phyloP scores from a whole-genome alignment of 1,140 invertebrate genomes.

The Listronotus oregonensis region DNA sequence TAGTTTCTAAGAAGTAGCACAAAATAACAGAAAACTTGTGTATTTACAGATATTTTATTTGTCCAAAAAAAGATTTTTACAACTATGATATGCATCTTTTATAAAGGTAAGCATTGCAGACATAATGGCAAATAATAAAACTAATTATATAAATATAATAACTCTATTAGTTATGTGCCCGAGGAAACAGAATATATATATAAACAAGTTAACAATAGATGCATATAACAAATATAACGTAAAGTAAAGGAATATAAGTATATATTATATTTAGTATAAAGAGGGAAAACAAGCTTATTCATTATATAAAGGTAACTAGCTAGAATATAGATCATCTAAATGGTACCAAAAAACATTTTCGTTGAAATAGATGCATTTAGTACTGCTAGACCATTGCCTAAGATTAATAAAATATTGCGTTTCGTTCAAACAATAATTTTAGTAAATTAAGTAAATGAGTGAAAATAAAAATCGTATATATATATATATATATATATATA shows the following conservation, averaged over 20 bases:
- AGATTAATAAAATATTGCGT: too few species aligned
- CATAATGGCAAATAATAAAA: slow-evolving; percentile 43
- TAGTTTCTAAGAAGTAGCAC: too few species aligned
- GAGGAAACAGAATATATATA: slow-evolving; percentile 23
- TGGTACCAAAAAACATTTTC: neutral
- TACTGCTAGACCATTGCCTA: too few species aligned
- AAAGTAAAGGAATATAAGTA: slow-evolving; percentile 5
- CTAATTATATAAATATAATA: neutral
- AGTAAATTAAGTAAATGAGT: too few species aligned
- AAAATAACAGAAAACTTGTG: too few species aligned
- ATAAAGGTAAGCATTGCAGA: slow-evolving; percentile 61
- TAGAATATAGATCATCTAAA: neutral
- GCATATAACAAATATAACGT: slow-evolving; percentile 18
- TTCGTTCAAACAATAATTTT: too few species aligned
- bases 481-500: too few species aligned
- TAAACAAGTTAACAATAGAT: slow-evolving; percentile 23
- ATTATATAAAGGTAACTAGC: slow-evolving; percentile 16
- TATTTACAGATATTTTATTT: slow-evolving; percentile 69
- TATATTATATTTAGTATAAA: slow-evolving; percentile 6
- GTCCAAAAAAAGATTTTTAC: slow-evolving; percentile 74
- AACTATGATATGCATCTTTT: slow-evolving; percentile 86
- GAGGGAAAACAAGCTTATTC: slow-evolving; percentile 24
- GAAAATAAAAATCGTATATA: too few species aligned
- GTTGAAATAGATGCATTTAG: too few species aligned
- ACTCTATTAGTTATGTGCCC: slow-evolving; percentile 8